A percentile compares a stretch with the other conserved stretches of the same genome.
These are phyloP conservation scores for Orientallactaga bullata DNA, from an alignment of 2,113 vertebrate species.

Conservation along the genomic window DNA sequence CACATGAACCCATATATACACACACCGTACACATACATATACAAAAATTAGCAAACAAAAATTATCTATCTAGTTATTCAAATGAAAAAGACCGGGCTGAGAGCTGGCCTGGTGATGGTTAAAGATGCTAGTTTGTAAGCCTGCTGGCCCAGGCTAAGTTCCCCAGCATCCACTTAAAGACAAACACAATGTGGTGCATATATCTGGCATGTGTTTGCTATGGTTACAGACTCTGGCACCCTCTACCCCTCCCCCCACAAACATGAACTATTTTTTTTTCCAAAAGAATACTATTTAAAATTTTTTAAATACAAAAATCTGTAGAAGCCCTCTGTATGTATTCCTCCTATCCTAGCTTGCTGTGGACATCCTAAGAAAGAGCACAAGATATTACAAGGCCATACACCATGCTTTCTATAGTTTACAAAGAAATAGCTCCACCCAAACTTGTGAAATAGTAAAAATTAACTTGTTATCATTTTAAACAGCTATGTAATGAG, in stretches of 20 bases:
- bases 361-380: not conserved
- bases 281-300: too few relatives aligned
- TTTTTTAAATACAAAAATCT: not conserved
- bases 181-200: too few relatives aligned
- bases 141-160: too few relatives aligned
- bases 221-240: too few relatives aligned
- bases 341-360: not conserved
- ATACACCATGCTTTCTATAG: not conserved
- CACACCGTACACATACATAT: too few relatives aligned
- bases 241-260: too few relatives aligned
- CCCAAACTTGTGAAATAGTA: not conserved
- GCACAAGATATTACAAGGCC: not conserved
- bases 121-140: too few relatives aligned
- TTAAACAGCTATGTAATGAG: not conserved
- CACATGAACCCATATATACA: too few relatives aligned
- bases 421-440: not conserved
- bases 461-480: conserved; percentile 34
- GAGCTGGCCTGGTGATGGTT: too few relatives aligned
- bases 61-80: not conserved
- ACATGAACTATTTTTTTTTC: too few relatives aligned
- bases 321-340: not conserved
- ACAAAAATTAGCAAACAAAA: not conserved
- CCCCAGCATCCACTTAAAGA: too few relatives aligned
- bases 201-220: too few relatives aligned
- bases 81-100: not conserved